Percentiles rank a stretch among this genome's conserved stretches.
These are phyloP conservation scores for Buceros bicornis DNA, from an alignment of 2,797 vertebrate species.

Conservation along the genomic window DNA sequence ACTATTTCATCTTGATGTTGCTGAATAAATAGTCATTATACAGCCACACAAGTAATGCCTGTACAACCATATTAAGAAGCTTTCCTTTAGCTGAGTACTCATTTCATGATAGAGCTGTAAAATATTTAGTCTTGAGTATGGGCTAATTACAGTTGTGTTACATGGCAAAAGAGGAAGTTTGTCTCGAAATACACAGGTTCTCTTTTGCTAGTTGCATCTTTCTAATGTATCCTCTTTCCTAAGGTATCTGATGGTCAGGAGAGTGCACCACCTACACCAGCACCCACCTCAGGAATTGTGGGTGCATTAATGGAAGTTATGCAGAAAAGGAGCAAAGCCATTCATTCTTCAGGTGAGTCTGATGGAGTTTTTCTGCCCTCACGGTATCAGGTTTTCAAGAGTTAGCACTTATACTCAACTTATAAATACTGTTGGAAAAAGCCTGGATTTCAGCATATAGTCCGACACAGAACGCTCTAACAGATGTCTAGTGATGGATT, in stretches of 20 bases:
- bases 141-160: neutral
- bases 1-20: neutral
- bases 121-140: neutral
- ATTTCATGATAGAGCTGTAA: neutral
- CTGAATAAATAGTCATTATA: neutral
- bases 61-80: neutral
- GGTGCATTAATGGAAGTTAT: constrained; percentile 98
- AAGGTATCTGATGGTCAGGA: constrained; percentile 92
- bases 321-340: constrained; percentile 99
- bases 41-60: neutral
- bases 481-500: neutral
- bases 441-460: neutral
- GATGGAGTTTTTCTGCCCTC: neutral
- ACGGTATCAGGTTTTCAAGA: neutral
- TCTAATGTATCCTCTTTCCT: neutral
- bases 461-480: neutral
- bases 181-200: neutral
- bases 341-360: constrained; percentile 95
- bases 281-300: constrained; percentile 91
- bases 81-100: neutral
- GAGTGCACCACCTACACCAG: constrained; percentile 85
- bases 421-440: neutral
- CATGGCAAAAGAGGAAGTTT: neutral
- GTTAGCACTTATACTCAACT: rapidly evolving
- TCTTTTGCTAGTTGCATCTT: neutral